Percentiles rank a stretch among this genome's conserved stretches.
Evolutionary conservation across 1,140 invertebrate genomes (phyloP).

Genomic region (Eueides isabella): DNA sequence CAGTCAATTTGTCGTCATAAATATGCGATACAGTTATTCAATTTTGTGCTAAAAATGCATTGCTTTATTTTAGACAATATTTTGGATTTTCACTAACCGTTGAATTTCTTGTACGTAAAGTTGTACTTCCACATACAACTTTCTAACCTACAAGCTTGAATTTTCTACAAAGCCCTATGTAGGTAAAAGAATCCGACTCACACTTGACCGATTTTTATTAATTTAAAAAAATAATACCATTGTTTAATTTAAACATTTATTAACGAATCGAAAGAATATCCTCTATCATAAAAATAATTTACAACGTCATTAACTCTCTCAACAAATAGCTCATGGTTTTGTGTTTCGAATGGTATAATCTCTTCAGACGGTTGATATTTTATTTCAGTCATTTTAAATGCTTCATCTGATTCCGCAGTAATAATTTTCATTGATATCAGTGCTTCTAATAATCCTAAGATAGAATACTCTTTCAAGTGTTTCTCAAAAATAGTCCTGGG

Average conservation of each 20-base stretch:
- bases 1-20: too few relatives aligned
- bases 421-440: constrained; percentile 72
- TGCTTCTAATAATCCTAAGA: constrained; percentile 65
- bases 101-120: too few relatives aligned
- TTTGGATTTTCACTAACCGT: too few relatives aligned
- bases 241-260: constrained; percentile 12
- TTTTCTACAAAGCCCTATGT: too few relatives aligned
- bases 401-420: constrained; percentile 60
- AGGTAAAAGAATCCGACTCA: too few relatives aligned
- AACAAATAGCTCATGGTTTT: constrained; percentile 49
- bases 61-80: too few relatives aligned
- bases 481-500: constrained; percentile 70
- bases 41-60: too few relatives aligned
- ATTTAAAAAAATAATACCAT: background rate
- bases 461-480: constrained; percentile 61
- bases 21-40: too few relatives aligned
- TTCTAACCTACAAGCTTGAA: too few relatives aligned
- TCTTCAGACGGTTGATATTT: constrained; percentile 51
- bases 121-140: too few relatives aligned
- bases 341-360: constrained; percentile 43
- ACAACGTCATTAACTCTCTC: constrained; percentile 65
- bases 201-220: too few relatives aligned
- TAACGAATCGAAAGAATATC: constrained; percentile 53
- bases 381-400: constrained; percentile 63
- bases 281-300: constrained; percentile 57